Evolutionary conservation across 2,888 invertebrate species (phyloP).

Genomic region (Noctuana brunneofusca): DNA sequence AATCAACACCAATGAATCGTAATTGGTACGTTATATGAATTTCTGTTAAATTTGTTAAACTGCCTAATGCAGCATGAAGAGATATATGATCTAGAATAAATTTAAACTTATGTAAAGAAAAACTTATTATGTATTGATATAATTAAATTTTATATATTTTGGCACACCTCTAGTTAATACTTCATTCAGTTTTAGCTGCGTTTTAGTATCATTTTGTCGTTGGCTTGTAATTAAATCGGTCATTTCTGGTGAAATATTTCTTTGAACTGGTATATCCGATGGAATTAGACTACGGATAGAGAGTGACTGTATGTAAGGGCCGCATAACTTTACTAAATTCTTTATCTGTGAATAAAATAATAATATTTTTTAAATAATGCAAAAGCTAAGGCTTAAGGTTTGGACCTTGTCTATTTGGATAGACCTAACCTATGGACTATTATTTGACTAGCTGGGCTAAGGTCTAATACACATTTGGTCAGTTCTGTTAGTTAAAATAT

Average conservation of each 20-base stretch:
- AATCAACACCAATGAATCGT: constrained; percentile 61
- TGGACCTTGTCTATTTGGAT: too few relatives aligned
- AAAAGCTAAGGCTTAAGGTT: too few relatives aligned
- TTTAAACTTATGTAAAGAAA: neutral
- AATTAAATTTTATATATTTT: constrained; percentile 12
- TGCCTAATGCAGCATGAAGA: constrained; percentile 74
- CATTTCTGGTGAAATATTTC: constrained; percentile 75
- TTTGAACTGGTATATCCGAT: constrained; percentile 67
- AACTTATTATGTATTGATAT: neutral
- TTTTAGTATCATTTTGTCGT: constrained; percentile 51
- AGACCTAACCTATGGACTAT: too few relatives aligned
- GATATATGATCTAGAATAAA: constrained; percentile 73
- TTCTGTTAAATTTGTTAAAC: constrained; percentile 68
- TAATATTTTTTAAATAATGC: neutral
- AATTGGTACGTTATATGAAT: constrained; percentile 72
- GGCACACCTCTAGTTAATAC: constrained; percentile 58
- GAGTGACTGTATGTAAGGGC: constrained; percentile 69
- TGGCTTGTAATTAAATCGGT: constrained; percentile 68
- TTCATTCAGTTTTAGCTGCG: constrained; percentile 49
- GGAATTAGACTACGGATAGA: constrained; percentile 71
- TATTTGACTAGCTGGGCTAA: too few relatives aligned
- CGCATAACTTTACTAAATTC: constrained; percentile 70
- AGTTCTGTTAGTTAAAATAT: too few relatives aligned
- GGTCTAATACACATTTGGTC: too few relatives aligned
- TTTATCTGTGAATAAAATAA: constrained; percentile 53